Conservation (phyloP, 92 coral and sea anemone genomes). For the Porites lobata region DNA sequence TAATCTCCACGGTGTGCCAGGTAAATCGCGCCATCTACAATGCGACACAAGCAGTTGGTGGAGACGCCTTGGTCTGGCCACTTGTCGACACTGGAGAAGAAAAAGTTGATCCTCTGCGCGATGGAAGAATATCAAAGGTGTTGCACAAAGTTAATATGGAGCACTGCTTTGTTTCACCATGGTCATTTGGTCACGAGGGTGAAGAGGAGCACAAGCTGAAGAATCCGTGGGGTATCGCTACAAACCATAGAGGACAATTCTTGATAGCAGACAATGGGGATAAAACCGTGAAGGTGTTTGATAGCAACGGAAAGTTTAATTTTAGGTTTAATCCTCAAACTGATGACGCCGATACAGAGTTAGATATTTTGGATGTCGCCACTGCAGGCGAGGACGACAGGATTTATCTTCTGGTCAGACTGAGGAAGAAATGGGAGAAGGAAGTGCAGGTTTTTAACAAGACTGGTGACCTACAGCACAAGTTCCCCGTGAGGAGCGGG, state of each 20-base stretch:
- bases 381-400: background rate
- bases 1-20: too few relatives aligned
- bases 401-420: background rate
- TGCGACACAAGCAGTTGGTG: background rate
- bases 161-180: too few relatives aligned
- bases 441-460: background rate
- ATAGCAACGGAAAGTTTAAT: slow-evolving; percentile 3
- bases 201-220: background rate
- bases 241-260: background rate
- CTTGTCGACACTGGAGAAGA: background rate
- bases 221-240: background rate
- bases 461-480: background rate
- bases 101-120: background rate
- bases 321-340: background rate
- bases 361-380: background rate
- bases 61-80: background rate
- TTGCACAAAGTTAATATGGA: background rate
- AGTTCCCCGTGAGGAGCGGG: background rate
- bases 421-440: background rate
- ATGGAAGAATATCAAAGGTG: background rate
- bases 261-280: background rate
- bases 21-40: background rate
- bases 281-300: background rate
- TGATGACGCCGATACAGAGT: background rate
- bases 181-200: background rate